Evolutionary conservation across 2,797 vertebrate species (phyloP), one percentile per base, ranked within the genome.

Genomic region (Falco berigora): DNA sequence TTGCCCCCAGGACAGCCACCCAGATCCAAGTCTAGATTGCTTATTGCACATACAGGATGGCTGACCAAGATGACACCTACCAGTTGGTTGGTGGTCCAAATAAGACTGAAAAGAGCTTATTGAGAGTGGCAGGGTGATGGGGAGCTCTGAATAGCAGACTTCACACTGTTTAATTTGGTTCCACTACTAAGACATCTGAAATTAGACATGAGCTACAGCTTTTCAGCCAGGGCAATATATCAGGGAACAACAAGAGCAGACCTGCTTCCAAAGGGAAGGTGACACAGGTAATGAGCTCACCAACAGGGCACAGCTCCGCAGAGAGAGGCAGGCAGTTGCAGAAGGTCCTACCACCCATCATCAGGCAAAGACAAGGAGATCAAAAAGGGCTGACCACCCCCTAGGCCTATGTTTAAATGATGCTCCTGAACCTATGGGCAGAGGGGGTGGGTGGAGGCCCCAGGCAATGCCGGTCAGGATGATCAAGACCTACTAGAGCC

Each of bases 351-450:
- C 14, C 46, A 68, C 58, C 53, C 36, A 14, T 1, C 17, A 1
- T 6, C 49, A 46, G 10, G 32, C 21, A 78, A 63, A 56, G 13
- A 7, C 28, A 66, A 61, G 3, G 22, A 12, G 8, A 38, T 1
- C 11, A 38, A 6, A 25, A 56, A 4, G 1, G 3, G 4, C 4
- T 4, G 0, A 4, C 0, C 0, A 0, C 0, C 0, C 12, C 10
- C 30, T 21, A 46, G 14, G 10, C 17, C 42, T 40, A 24, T 19
- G 21, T 32, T 89, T 82, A 91, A 74, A 67, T 56, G 10, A 14
- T 90, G 47, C 8, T 76, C 5, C 25, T 52, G 22, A 22, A 62
- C 59, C 74, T 36, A 8, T 58, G 14, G 55, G 84, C 47, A 87
- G 14, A 79, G 36, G 15, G 8, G 21, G 14, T 79, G 59, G 36